phyloP scores from a whole-genome alignment of 2,797 vertebrate genomes.

The Falco cherrug region DNA sequence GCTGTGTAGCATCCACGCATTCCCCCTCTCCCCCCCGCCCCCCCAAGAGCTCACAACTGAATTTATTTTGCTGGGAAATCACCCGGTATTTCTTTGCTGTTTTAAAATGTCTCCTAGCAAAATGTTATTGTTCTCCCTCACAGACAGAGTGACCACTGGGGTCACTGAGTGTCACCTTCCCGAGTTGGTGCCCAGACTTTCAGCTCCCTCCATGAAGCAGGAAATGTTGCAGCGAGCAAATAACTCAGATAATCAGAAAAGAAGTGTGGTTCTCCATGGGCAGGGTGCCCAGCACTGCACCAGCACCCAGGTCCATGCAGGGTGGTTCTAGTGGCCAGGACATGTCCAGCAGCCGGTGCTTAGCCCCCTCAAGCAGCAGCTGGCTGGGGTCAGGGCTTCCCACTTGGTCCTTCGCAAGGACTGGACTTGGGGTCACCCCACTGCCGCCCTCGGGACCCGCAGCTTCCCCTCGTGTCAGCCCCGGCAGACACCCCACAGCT shows the following conservation, averaged over 20 bases:
- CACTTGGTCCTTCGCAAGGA: not conserved
- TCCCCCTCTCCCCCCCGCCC: not conserved
- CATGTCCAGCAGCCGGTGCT: rapidly evolving
- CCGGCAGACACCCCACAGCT: rapidly evolving
- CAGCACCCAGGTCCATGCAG: not conserved
- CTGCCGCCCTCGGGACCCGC: not conserved
- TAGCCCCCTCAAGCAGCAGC: rapidly evolving
- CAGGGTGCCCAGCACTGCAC: not conserved
- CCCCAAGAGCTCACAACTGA: not conserved
- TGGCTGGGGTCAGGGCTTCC: not conserved
- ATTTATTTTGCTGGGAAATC: not conserved
- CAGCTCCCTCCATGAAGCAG: rapidly evolving
- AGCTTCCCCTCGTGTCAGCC: not conserved
- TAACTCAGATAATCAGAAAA: rapidly evolving
- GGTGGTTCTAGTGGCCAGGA: rapidly evolving
- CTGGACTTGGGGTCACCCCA: not conserved
- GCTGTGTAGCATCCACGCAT: not conserved
- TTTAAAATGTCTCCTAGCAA: not conserved
- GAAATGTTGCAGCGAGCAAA: not conserved
- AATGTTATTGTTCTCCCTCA: slow-evolving; percentile 22
- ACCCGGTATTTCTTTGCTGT: not conserved
- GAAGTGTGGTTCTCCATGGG: not conserved
- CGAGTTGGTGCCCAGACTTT: rapidly evolving
- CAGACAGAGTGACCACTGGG: not conserved
- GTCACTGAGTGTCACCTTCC: not conserved